phyloP scores from a whole-genome alignment of 1,140 invertebrate genomes.

The Eriocheir sinensis region DNA sequence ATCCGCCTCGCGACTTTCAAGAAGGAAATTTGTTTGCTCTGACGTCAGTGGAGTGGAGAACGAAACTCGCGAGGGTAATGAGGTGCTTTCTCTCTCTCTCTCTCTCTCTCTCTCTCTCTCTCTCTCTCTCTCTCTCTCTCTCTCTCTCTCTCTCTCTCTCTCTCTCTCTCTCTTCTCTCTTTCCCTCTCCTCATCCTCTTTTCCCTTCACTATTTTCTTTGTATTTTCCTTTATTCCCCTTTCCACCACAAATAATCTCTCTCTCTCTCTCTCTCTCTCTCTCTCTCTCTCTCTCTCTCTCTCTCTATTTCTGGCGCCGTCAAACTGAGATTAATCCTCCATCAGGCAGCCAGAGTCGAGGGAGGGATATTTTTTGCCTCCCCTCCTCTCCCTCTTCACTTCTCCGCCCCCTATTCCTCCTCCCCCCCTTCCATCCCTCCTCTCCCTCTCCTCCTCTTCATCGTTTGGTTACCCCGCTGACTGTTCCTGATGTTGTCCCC shows the following conservation, averaged over 20 bases:
- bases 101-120: too few relatives aligned
- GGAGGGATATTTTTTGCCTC: not conserved
- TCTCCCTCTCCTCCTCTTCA: not conserved
- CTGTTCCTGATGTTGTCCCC: too few relatives aligned
- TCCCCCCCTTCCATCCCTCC: not conserved
- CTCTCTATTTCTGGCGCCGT: not conserved
- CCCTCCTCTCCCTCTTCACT: not conserved
- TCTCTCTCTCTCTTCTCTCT: slow-evolving; percentile 18
- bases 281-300: slow-evolving; percentile 20
- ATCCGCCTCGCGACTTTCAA: too few relatives aligned
- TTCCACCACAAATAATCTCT: too few relatives aligned
- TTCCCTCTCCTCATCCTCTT: not conserved
- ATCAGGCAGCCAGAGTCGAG: not conserved
- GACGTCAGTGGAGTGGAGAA: too few relatives aligned
- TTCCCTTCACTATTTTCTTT: not conserved
- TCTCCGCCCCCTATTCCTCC: not conserved
- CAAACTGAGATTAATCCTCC: not conserved
- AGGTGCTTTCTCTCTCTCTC: too few relatives aligned
- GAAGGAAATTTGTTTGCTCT: too few relatives aligned
- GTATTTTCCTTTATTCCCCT: not conserved
- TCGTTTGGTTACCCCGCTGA: not conserved
- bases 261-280: too few relatives aligned
- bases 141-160: too few relatives aligned
- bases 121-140: too few relatives aligned
- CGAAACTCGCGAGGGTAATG: too few relatives aligned